These are phyloP conservation scores for Deroplatys truncata DNA, from an alignment of 2,888 invertebrate species.

Conservation along the genomic window DNA sequence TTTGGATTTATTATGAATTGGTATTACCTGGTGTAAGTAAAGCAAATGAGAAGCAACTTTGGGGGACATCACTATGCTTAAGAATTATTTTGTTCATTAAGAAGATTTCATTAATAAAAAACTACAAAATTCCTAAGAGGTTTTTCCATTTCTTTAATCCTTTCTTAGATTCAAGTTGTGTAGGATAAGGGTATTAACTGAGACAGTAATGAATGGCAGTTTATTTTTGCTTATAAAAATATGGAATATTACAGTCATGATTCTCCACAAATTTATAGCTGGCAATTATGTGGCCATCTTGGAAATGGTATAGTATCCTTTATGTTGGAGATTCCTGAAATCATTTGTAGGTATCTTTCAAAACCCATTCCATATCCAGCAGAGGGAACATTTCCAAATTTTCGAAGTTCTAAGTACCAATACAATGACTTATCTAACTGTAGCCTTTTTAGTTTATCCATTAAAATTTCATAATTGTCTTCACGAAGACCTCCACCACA, in stretches of 20 bases:
- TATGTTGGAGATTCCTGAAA: slow-evolving; percentile 81
- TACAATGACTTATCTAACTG: slow-evolving; percentile 52
- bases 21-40: too few relatives aligned
- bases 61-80: too few relatives aligned
- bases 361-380: slow-evolving; percentile 96
- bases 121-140: not conserved
- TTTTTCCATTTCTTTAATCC: not conserved
- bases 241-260: not conserved
- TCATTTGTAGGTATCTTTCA: slow-evolving; percentile 80
- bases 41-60: too few relatives aligned
- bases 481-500: slow-evolving; percentile 95
- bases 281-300: slow-evolving; percentile 85
- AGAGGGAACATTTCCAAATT: slow-evolving; percentile 83
- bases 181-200: not conserved
- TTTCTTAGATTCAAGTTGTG: not conserved
- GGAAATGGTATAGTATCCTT: slow-evolving; percentile 95
- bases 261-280: slow-evolving; percentile 34
- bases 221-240: not conserved
- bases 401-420: slow-evolving; percentile 89
- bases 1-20: not conserved
- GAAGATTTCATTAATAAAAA: not conserved
- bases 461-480: slow-evolving; percentile 61
- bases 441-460: slow-evolving; percentile 48
- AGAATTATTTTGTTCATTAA: not conserved
- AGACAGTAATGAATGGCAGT: not conserved